Percentiles rank a stretch among this genome's conserved stretches.
Evolutionary conservation across 2,113 vertebrate genomes (phyloP).

Genomic region (Pterocles burchelli): DNA sequence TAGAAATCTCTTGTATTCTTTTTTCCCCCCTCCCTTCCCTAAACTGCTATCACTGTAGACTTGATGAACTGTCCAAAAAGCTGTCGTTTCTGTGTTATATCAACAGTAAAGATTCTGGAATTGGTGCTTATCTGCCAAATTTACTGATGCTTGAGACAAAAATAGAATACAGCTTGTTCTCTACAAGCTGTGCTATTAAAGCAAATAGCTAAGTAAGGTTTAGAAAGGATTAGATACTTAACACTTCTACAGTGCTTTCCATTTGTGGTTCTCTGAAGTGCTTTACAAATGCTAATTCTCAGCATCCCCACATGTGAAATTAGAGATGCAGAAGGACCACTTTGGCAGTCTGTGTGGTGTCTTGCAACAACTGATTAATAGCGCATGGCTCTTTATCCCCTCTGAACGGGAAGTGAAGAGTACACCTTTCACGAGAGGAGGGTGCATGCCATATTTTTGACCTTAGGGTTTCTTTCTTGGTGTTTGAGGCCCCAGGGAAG

Average conservation of each 20-base stretch:
- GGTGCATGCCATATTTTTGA: neutral
- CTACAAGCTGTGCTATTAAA: slow-evolving; percentile 6
- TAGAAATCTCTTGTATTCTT: neutral
- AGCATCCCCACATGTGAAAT: neutral
- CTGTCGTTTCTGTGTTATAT: neutral
- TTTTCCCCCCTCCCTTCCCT: neutral
- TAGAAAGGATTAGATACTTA: slow-evolving; percentile 38
- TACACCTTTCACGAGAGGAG: neutral
- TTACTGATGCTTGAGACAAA: slow-evolving; percentile 3
- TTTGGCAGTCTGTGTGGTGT: neutral
- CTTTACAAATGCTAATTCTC: neutral
- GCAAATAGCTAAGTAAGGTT: slow-evolving; percentile 26
- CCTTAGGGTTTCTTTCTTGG: neutral
- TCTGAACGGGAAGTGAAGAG: neutral
- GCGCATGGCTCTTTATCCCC: neutral
- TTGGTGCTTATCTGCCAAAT: slow-evolving; percentile 13
- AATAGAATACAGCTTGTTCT: neutral
- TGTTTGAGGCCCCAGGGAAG: neutral
- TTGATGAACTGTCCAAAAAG: neutral
- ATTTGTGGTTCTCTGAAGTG: slow-evolving; percentile 43
- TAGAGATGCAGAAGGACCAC: neutral
- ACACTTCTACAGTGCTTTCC: neutral
- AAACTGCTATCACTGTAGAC: neutral
- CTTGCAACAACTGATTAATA: neutral
- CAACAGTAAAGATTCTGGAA: neutral